These are phyloP conservation scores for Helicoverpa assulta DNA, from an alignment of 2,888 invertebrate species.

Conservation along the genomic window DNA sequence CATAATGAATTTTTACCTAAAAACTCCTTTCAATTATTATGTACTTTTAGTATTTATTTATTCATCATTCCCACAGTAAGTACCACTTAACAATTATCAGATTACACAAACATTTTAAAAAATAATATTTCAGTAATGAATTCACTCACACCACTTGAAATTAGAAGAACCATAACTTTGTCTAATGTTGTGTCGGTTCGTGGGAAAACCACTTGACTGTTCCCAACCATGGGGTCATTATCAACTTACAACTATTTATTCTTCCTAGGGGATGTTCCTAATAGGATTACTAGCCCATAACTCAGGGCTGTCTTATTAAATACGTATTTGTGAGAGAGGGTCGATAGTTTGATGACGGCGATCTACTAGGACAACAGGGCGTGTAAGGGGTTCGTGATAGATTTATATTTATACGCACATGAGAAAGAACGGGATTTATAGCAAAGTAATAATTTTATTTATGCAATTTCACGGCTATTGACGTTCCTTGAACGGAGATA, in stretches of 20 bases:
- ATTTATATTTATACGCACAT: conserved; percentile 13
- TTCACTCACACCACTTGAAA: conserved; percentile 38
- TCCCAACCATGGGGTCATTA: conserved; percentile 23
- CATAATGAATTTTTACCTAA: too few species aligned
- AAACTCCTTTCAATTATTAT: background rate
- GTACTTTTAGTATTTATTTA: background rate
- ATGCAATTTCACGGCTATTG: conserved; percentile 16
- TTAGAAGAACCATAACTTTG: conserved; percentile 41
- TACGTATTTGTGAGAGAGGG: conserved; percentile 35
- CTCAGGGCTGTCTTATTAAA: conserved; percentile 31
- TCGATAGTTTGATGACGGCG: conserved; percentile 28
- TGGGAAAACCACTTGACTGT: conserved; percentile 47
- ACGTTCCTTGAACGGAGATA: conserved; percentile 24
- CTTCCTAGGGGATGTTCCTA: conserved; percentile 38
- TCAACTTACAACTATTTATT: conserved; percentile 42
- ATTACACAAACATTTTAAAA: conserved; percentile 5
- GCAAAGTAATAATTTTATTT: conserved; percentile 2
- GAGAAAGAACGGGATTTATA: conserved; percentile 5
- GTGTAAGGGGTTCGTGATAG: background rate
- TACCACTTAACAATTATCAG: conserved; percentile 4
- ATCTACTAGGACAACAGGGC: conserved; percentile 17
- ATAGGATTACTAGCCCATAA: conserved; percentile 39
- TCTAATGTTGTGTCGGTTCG: conserved; percentile 25
- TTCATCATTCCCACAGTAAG: background rate
- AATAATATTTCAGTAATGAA: conserved; percentile 13